A percentile compares a stretch with the other conserved stretches of the same genome.
These are phyloP conservation scores for Otis tarda DNA, from an alignment of 2,113 vertebrate genomes.

Conservation along the genomic window DNA sequence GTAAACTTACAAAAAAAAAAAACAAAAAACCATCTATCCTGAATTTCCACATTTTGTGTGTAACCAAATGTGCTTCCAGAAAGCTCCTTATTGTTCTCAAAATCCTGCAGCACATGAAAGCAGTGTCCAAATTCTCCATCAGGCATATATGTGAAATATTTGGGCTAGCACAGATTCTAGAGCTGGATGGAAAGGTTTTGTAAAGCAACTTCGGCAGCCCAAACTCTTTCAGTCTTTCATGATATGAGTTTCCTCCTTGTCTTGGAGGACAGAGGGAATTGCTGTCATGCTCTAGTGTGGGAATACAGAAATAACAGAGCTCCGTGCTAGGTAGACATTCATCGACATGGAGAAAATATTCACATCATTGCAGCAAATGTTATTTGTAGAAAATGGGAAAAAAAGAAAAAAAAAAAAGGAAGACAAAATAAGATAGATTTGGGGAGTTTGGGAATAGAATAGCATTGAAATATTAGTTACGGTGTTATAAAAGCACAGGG, in stretches of 20 bases:
- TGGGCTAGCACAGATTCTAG: background rate
- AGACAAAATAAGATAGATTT: background rate
- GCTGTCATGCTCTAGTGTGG: background rate
- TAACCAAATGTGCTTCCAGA: background rate
- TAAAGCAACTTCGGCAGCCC: background rate
- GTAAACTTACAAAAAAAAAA: background rate
- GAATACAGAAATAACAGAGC: background rate
- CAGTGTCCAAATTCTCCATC: background rate
- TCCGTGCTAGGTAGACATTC: background rate
- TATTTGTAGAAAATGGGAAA: background rate
- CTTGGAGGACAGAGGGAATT: background rate
- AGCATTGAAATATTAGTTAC: constrained; percentile 9
- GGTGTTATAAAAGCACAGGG: background rate
- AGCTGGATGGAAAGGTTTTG: background rate
- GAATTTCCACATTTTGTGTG: background rate
- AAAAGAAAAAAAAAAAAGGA: background rate
- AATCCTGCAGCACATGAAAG: background rate
- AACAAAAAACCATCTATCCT: rapidly evolving
- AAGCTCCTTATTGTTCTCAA: background rate
- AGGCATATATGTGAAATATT: background rate
- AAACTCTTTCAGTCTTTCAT: background rate
- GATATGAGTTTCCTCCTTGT: background rate
- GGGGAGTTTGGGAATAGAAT: background rate
- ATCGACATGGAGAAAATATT: background rate
- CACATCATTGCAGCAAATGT: background rate